Conservation (phyloP, 64 coral and sea anemone species). For the Catalaphyllia jardinei region DNA sequence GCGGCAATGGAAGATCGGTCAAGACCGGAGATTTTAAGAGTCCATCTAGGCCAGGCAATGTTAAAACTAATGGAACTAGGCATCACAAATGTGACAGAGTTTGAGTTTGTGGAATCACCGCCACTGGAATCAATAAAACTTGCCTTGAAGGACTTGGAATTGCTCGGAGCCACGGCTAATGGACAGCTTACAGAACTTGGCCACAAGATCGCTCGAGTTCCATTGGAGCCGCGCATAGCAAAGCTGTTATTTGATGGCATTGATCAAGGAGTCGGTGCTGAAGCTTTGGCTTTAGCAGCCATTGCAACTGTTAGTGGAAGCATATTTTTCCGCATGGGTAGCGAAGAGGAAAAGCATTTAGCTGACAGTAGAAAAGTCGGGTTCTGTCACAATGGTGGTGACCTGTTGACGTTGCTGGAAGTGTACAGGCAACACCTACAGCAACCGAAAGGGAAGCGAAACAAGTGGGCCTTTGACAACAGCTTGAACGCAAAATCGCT, state of each 20-base stretch:
- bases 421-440: conserved; percentile 60
- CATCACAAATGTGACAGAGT: conserved; percentile 54
- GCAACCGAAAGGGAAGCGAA: conserved; percentile 46
- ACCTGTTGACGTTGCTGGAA: conserved; percentile 74
- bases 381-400: conserved; percentile 78
- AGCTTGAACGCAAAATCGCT: conserved; percentile 89
- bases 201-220: conserved; percentile 67
- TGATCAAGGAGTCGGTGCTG: conserved; percentile 57
- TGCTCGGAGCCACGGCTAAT: conserved; percentile 56
- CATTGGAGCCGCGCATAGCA: conserved; percentile 70
- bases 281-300: conserved; percentile 65
- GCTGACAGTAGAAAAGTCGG: conserved; percentile 72
- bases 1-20: conserved; percentile 61
- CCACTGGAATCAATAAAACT: conserved; percentile 55
- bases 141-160: conserved; percentile 35
- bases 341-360: conserved; percentile 74
- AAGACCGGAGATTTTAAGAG: conserved; percentile 78
- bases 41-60: conserved; percentile 84
- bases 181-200: conserved; percentile 76
- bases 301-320: conserved; percentile 77
- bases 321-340: conserved; percentile 90
- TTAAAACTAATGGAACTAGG: conserved; percentile 93
- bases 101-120: conserved; percentile 87
- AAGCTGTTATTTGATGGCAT: conserved; percentile 81
- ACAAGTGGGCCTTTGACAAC: conserved; percentile 68